Base-by-base conservation (phyloP, 2,113 vertebrate genomes). In the Perca fluviatilis region DNA sequence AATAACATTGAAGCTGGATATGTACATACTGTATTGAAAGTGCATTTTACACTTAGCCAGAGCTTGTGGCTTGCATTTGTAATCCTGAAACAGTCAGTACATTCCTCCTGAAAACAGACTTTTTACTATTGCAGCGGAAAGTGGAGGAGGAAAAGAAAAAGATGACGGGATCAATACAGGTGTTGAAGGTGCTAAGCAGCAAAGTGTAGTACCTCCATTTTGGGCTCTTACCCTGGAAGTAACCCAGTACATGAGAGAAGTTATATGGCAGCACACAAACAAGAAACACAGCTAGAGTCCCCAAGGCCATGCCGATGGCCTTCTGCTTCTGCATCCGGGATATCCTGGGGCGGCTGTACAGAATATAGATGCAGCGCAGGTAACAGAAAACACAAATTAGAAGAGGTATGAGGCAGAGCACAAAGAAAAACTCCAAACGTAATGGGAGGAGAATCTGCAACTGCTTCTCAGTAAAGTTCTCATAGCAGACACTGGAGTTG, bases 191-290 rank as follows among this genome's bases (percentile, higher is more conserved):
- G 50, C 93, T 93, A 15, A 96, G 91, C 3, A 97, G 92, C 10
- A 97, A 70, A 2, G 80, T 91, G 1, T 95, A 95, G 67, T 86
- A 81, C 43, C 96, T 91, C 96, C 96, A 97, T 0, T 2, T 0
- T 0, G 95, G 94, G 58, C 94, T 97, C 0, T 68, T 0, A 0
- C 19, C n/a, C 46, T 57, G 43, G 0, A 94, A 0, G 54, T 88
- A 97, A 40, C 96, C 96, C 58, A 96, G 16, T 1, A 97, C 0
- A 2, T 97, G 96, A 18, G 96, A 95, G 2, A 87, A 0, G n/a
- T 95, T 96, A 61, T 90, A 97, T 0, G 96, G 96, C 12, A 96
- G 18, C 78, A 96, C 95, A 73, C 95, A 96, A 53, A 97, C 15
- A 0, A 97, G 79, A 27, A 97, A 97, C 21, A 97, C 94, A 23